Conservation (phyloP, 2,888 invertebrate genomes). For the Apodemia zela region DNA sequence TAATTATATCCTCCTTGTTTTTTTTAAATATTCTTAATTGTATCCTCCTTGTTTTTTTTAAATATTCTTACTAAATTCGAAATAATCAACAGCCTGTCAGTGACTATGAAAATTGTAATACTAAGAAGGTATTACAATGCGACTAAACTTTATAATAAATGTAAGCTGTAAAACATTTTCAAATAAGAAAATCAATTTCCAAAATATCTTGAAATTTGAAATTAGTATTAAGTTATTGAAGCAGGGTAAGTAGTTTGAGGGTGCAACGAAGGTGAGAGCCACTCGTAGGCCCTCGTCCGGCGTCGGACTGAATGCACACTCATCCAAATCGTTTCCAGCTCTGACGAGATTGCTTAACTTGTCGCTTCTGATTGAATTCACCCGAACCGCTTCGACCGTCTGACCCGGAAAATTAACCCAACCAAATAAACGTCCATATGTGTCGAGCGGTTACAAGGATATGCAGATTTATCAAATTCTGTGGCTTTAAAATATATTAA, state of each 20-base stretch:
- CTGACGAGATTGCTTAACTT: not conserved
- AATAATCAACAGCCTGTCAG: too few species aligned
- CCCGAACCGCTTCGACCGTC: slow-evolving; percentile 43
- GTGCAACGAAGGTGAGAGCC: slow-evolving; percentile 48
- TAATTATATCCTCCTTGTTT: too few species aligned
- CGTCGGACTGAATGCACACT: slow-evolving; percentile 66
- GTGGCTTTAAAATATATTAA: slow-evolving; percentile 11
- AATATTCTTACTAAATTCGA: too few species aligned
- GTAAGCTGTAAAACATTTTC: too few species aligned
- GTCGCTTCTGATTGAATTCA: slow-evolving; percentile 53
- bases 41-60: too few species aligned
- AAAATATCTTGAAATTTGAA: slow-evolving; percentile 9
- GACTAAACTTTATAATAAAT: too few species aligned
- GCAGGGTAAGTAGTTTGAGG: slow-evolving; percentile 44
- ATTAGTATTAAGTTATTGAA: slow-evolving; percentile 28
- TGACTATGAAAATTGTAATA: too few species aligned
- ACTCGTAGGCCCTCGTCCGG: slow-evolving; percentile 51
- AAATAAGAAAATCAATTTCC: slow-evolving; percentile 16
- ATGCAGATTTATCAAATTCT: slow-evolving; percentile 22
- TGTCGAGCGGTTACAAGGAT: slow-evolving; percentile 51
- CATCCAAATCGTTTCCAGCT: slow-evolving; percentile 58
- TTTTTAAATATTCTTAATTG: too few species aligned
- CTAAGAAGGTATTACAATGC: too few species aligned
- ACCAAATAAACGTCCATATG: slow-evolving; percentile 61
- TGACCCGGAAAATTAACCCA: slow-evolving; percentile 65